Evolutionary conservation across 2,113 vertebrate species (phyloP), one percentile per base, ranked within the genome.

Genomic region (Phyllostomus hastatus): DNA sequence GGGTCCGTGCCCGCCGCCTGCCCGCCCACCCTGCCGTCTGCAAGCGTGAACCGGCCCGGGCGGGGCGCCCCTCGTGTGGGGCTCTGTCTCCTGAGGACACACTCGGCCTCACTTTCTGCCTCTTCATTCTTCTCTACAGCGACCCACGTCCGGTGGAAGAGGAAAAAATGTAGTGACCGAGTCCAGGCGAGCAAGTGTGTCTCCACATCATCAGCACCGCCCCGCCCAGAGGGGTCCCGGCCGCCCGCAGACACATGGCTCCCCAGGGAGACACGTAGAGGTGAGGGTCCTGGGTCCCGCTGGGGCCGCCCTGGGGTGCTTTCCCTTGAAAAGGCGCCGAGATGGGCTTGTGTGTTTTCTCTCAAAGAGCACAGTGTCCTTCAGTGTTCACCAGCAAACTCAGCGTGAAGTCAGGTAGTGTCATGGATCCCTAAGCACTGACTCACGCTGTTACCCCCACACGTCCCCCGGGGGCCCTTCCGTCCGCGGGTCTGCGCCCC

Each of bases 111-210:
- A 88, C 48, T 20, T 35, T 73, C 82, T 80, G 76, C 43, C 48
- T 81, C 70, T 90, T 64, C 67, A 0, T 96, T 96, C 59, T 94
- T 88, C 73, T 87, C 95, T 87, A 97, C 95, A 84, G 86, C 57
- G 93, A 81, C 93, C 43, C n/a, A 28, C 69, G 41, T 59, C 96
- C 61, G 82, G 15, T n/a, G 14, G 52, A 88, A 69, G 92, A 95
- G 31, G 57, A 15, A 33, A 95, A 88, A 43, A 97, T 98, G 97
- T 97, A 98, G 97, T 76, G 83, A 24, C 31, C 46, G 79, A 82
- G 33, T 64, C 89, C 69, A 41, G 0, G 35, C 89, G 11, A 54
- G 91, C 35, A 35, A 64, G 41, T 35, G 67, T 31, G 2, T 67
- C 61, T 87, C 73, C 41, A 15, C 28, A 0, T 14, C 52, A 17